A percentile compares a stretch with the other conserved stretches of the same genome.
phyloP scores from a whole-genome alignment of 1,140 invertebrate species.

The Sycophaga agraensis region DNA sequence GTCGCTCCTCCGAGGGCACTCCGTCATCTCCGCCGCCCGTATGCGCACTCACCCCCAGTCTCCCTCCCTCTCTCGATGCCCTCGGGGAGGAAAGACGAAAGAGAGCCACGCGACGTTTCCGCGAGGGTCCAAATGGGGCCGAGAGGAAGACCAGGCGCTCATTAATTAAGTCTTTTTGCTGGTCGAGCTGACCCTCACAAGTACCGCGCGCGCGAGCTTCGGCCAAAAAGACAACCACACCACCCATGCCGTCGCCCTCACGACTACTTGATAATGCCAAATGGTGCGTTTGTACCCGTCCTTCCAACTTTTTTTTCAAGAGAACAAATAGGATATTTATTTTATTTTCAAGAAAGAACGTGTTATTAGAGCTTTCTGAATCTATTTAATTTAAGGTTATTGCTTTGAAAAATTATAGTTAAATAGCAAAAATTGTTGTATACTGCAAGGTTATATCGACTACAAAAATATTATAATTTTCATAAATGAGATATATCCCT shows the following conservation, averaged over 20 bases:
- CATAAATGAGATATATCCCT: too few relatives aligned
- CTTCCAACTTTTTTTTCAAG: too few relatives aligned
- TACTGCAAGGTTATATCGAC: too few relatives aligned
- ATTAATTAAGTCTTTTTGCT: conserved; percentile 60
- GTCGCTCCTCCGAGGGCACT: conserved; percentile 58
- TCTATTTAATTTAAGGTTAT: too few relatives aligned
- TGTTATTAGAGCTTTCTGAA: too few relatives aligned
- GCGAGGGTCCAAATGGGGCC: neutral
- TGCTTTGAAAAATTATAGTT: too few relatives aligned
- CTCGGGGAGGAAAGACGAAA: conserved; percentile 48
- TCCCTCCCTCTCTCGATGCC: conserved; percentile 28
- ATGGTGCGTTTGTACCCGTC: neutral
- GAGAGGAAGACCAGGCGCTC: conserved; percentile 35
- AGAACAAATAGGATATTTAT: too few relatives aligned
- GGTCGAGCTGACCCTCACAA: conserved; percentile 50
- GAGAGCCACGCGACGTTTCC: conserved; percentile 30
- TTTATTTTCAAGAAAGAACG: too few relatives aligned
- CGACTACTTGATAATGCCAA: conserved; percentile 12
- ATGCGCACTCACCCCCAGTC: conserved; percentile 20
- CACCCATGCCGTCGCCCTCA: neutral
- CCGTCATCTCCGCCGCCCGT: conserved; percentile 54
- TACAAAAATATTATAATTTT: too few relatives aligned
- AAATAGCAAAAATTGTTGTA: too few relatives aligned
- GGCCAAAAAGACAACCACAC: neutral
- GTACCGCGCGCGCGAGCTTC: conserved; percentile 40